phyloP scores from a whole-genome alignment of 1,140 invertebrate genomes.

The Listronotus oregonensis region DNA sequence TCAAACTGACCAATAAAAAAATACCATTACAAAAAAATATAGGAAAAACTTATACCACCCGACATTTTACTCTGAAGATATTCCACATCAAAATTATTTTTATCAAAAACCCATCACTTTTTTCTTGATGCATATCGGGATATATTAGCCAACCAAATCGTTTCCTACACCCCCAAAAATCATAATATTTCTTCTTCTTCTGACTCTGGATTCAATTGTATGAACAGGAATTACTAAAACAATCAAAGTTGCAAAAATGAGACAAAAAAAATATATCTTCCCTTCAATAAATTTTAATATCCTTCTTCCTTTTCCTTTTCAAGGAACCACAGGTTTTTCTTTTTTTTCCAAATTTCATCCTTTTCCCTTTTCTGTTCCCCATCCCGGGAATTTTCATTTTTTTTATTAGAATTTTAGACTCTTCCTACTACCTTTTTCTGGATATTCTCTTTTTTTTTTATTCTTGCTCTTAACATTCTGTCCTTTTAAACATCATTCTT shows the following conservation, averaged over 20 bases:
- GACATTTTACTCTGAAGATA: slow-evolving; percentile 23
- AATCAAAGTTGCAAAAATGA: not conserved
- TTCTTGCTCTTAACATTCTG: not conserved
- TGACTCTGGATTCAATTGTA: slow-evolving; percentile 13
- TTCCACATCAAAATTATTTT: slow-evolving; percentile 17
- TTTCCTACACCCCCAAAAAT: slow-evolving; percentile 9
- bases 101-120: not conserved
- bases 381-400: not conserved
- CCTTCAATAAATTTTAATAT: slow-evolving; percentile 16
- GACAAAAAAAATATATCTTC: slow-evolving; percentile 4
- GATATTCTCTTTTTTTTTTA: slow-evolving; percentile 5
- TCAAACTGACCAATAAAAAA: not conserved
- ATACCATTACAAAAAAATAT: not conserved
- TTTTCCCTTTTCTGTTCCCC: slow-evolving; percentile 4
- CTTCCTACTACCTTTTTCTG: not conserved
- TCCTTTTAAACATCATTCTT: not conserved
- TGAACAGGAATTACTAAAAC: slow-evolving; percentile 19
- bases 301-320: slow-evolving; percentile 4
- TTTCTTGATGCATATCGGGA: not conserved
- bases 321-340: not conserved
- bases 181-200: slow-evolving; percentile 9
- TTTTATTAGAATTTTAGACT: not conserved
- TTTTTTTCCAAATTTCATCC: not conserved
- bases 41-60: slow-evolving; percentile 12
- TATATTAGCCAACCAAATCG: slow-evolving; percentile 17